These are phyloP conservation scores for Atrichornis clamosus DNA, from an alignment of 2,113 vertebrate genomes.

Conservation along the genomic window DNA sequence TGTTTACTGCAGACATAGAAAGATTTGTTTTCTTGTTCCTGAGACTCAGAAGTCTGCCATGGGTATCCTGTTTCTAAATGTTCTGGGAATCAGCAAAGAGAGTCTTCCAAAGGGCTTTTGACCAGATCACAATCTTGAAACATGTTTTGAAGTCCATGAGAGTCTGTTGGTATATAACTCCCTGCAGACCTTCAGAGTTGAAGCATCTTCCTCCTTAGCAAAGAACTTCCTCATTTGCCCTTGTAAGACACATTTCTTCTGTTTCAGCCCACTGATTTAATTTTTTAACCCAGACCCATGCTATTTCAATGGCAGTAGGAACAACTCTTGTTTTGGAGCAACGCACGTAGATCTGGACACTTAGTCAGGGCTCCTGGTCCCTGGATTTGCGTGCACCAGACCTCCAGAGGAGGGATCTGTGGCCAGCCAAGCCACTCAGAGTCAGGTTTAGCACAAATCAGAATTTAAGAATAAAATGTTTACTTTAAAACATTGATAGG, in stretches of 20 bases:
- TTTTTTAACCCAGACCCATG: background rate
- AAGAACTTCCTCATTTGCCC: background rate
- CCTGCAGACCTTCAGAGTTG: background rate
- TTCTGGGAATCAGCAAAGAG: background rate
- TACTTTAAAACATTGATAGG: background rate
- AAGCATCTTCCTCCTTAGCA: background rate
- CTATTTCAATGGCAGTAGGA: background rate
- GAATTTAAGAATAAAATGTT: background rate
- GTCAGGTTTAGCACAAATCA: background rate
- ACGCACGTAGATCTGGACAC: fast-evolving
- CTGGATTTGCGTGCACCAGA: background rate
- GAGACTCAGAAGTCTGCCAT: background rate
- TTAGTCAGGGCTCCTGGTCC: background rate
- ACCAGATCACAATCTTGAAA: background rate
- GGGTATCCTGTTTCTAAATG: background rate
- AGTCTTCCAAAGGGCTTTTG: background rate
- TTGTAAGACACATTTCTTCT: background rate
- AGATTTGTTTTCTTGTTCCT: background rate
- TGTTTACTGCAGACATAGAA: background rate
- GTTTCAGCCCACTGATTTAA: background rate
- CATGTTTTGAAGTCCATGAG: background rate
- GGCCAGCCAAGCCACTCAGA: background rate
- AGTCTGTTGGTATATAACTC: background rate
- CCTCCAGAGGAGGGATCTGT: background rate
- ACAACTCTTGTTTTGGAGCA: background rate